A percentile compares a stretch with the other conserved stretches of the same genome.
These are phyloP conservation scores for Anguilla megastoma DNA, from an alignment of 2,797 vertebrate genomes.

Conservation along the genomic window DNA sequence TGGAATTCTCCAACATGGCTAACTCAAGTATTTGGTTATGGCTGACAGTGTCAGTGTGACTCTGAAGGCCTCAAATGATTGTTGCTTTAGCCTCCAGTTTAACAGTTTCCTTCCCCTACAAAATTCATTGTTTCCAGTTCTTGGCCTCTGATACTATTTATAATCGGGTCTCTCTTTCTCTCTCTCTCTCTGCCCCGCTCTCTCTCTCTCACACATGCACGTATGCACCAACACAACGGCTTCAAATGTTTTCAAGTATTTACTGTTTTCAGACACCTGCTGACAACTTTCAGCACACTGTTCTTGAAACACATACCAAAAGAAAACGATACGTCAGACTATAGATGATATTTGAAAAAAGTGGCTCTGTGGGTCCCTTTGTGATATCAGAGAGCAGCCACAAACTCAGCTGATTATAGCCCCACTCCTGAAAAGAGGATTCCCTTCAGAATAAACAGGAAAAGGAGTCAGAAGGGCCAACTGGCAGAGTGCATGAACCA, in stretches of 20 bases:
- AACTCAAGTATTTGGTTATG: background rate
- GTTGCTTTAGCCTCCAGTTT: constrained; percentile 55
- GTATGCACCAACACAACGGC: no score
- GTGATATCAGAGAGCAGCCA: background rate
- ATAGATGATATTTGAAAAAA: background rate
- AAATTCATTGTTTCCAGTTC: constrained; percentile 53
- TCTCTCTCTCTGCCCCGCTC: background rate
- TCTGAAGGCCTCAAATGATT: constrained; percentile 35
- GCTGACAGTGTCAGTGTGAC: background rate
- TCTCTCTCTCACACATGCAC: background rate
- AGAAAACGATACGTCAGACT: background rate
- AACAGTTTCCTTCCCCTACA: constrained; percentile 57
- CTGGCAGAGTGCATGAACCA: background rate
- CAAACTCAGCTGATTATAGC: background rate
- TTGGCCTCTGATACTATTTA: constrained; percentile 54
- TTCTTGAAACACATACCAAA: background rate
- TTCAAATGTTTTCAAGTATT: background rate
- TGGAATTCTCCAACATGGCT: background rate
- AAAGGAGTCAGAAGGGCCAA: background rate
- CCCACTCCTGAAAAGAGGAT: background rate
- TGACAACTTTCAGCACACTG: background rate
- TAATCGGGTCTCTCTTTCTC: constrained; percentile 34
- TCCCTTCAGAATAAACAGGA: background rate
- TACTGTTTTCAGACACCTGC: background rate
- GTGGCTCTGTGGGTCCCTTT: background rate